Base-by-base conservation (phyloP, 2,888 invertebrate species). In the Drosophila mettleri region DNA sequence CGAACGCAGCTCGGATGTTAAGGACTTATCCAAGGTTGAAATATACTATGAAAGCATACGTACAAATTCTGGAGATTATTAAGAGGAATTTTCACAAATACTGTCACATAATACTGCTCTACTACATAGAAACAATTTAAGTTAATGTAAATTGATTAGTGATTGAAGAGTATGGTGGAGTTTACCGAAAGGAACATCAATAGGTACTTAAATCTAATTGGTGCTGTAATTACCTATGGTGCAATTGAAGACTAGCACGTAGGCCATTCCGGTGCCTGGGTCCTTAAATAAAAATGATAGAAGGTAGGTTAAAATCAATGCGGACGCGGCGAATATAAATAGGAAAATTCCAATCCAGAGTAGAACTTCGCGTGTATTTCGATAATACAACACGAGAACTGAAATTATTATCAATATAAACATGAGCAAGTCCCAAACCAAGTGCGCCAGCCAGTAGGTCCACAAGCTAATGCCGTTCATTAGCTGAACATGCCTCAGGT, bases 401-500 rank as follows among this genome's bases (percentile, higher is more conserved):
- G 45, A 5, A 0, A 34, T 0, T 1, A 61, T 14, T 9, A 69
- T 34, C 2, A 46, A 0, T 14, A 70, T 2, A 41, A 29, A 81
- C 7, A 70, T 4, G 1, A 53, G 4, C 12, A 22, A 54, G 39
- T 90, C 90, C 58, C 74, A 95, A 0, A 95, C 27, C n/a, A 95
- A 94, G 0, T 95, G 94, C 0, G 95, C 93, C 5, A 93, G 79
- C 97, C 97, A 97, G 92, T 95, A 94, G 14, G 94, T 94, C 0
- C 92, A 89, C 0, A 95, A 94, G 67, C 94, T 93, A 0, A 95
- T 93, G 1, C 96, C 96, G 2, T 95, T 94, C 0, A 96, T 95
- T 70, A 94, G 94, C 87, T 96, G 96, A 22, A 96, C 92, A 59
- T 95, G 93, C 86, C 95, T 96, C 0, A 95, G 94, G 48, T 95